A percentile compares a stretch with the other conserved stretches of the same genome.
Evolutionary conservation across 1,140 invertebrate genomes (phyloP).

Genomic region (Zaprionus davidi): DNA sequence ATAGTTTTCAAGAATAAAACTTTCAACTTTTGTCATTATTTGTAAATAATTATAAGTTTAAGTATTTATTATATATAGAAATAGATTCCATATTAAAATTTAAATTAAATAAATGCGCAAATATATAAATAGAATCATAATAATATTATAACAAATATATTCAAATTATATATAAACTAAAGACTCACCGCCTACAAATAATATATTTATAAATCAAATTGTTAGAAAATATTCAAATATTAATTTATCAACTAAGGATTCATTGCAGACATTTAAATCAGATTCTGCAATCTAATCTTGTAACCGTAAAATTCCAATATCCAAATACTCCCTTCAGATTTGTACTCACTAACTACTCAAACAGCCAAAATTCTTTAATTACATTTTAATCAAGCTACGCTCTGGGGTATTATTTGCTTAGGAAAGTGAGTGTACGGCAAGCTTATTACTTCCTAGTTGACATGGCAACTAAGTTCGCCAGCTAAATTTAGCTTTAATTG

Average conservation of each 20-base stretch:
- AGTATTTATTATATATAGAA: too few species aligned
- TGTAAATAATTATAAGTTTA: not conserved
- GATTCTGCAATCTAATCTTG: not conserved
- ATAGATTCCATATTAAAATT: too few species aligned
- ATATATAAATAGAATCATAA: too few species aligned
- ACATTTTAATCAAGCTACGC: not conserved
- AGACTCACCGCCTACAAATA: too few species aligned
- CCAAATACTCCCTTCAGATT: not conserved
- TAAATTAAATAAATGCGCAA: too few species aligned
- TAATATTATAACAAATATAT: too few species aligned
- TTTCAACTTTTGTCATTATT: not conserved
- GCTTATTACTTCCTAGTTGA: not conserved
- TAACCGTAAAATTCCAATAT: not conserved
- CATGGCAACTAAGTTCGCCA: not conserved
- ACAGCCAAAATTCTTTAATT: not conserved
- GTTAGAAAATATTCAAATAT: not conserved
- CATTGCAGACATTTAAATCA: too few species aligned
- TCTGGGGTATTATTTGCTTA: not conserved
- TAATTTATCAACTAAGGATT: not conserved
- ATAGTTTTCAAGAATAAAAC: not conserved
- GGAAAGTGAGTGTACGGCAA: not conserved
- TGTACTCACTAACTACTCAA: not conserved
- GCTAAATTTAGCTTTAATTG: constrained; percentile 9
- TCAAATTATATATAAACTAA: too few species aligned
- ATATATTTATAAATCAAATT: too few species aligned